Evolutionary conservation across 2,888 invertebrate species (phyloP).

Genomic region (Oeneis ivallda): DNA sequence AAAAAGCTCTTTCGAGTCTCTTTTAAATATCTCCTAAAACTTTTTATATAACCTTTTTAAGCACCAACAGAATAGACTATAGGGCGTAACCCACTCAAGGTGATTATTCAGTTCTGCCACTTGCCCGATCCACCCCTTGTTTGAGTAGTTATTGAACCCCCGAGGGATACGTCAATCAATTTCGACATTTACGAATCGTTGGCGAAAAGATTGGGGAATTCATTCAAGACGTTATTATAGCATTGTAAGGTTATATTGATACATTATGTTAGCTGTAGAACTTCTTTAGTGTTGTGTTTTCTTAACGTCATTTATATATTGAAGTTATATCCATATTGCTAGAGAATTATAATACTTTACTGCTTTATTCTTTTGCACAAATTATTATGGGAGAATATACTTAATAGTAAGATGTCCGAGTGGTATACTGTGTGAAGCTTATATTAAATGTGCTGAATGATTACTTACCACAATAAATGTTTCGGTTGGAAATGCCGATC

Average conservation of each 20-base stretch:
- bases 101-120: constrained; percentile 35
- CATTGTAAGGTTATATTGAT: constrained; percentile 7
- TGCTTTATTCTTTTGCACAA: too few relatives aligned
- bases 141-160: constrained; percentile 35
- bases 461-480: too few relatives aligned
- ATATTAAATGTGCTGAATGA: too few relatives aligned
- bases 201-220: constrained; percentile 26
- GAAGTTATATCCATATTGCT: too few relatives aligned
- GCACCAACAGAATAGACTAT: background rate
- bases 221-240: constrained; percentile 14
- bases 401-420: too few relatives aligned
- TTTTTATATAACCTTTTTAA: background rate
- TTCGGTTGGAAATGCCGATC: too few relatives aligned
- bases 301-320: background rate
- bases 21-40: too few relatives aligned
- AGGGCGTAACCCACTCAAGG: constrained; percentile 12
- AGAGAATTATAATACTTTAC: too few relatives aligned
- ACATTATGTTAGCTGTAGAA: constrained; percentile 9
- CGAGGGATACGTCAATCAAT: constrained; percentile 35
- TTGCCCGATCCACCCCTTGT: constrained; percentile 33
- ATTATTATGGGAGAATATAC: too few relatives aligned
- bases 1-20: too few relatives aligned
- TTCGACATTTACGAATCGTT: constrained; percentile 24
- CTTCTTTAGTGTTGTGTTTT: background rate
- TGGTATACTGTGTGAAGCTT: too few relatives aligned